Base-by-base conservation (phyloP, 2,113 vertebrate genomes). In the Progne subis region DNA sequence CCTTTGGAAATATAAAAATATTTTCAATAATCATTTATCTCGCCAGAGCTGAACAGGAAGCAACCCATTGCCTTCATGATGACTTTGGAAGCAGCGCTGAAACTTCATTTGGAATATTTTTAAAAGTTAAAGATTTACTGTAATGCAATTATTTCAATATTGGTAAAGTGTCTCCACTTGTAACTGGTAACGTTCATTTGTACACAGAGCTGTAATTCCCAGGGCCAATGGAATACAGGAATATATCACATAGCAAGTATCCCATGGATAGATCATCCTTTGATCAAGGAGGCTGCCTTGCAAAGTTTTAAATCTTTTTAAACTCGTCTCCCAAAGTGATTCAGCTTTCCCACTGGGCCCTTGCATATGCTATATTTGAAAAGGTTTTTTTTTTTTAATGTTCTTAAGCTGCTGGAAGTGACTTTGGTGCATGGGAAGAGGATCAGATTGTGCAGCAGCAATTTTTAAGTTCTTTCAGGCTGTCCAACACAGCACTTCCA, bases 121-220 rank as follows among this genome's bases (percentile, higher is more conserved):
- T 67, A 9, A 78, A 88, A 93, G 82, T 92, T 95, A 88, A 93
- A 94, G 68, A 94, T 92, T 90, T 92, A 75, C 76, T 74, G 34
- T 90, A 96, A 95, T 92, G 47, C 78, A 90, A 92, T 93, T 90
- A 96, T 75, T 93, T 78, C 61, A 70, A 67, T 86, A 95, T 92
- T 86, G 92, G 91, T 86, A 83, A 93, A 93, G 52, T 24, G 50
- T 75, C 86, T 90, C 88, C 52, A 43, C 72, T 81, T 68, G 64
- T 78, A 90, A 94, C 81, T 59, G 82, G 71, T 17, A 90, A 55
- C 0, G 39, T 67, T 88, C 79, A 64, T 93, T 88, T 94, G 80
- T 67, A 56, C 65, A 39, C 4, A 32, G 60, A 90, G 44, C 2
- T 83, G n/a, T 56, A 78, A 90, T 92, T 88, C 61, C 86, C 88